Base-by-base conservation (phyloP, 30 jellyfish, hydroid and myxozoan species). In the Hydractinia echinata region DNA sequence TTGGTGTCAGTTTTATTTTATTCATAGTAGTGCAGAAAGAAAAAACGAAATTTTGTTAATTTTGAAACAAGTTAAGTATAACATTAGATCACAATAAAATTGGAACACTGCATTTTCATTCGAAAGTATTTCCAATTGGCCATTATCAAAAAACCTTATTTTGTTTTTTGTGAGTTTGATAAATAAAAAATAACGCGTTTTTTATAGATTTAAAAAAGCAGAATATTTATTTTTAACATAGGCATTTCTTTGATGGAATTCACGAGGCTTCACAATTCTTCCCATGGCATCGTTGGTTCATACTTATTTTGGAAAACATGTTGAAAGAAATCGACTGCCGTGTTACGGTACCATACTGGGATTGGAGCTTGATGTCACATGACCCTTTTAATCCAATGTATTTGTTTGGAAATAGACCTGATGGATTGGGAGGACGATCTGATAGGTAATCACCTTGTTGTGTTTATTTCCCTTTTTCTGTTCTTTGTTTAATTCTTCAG, bases 221-320 rank as follows among this genome's bases (percentile, higher is more conserved):
- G 10, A 64, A 44, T 64, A 7, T 64, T 2, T 13, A 6, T 64
- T 51, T 64, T 5, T 13, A 6, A 6, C 18, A 30, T 30, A 64
- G 74, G 16, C 74, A 64, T 13, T 64, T 64, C 39, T 64, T 64
- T 64, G 74, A 64, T 71, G 68, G 89, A 58, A 86, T 86, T 72
- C 96, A 89, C 84, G 78, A 83, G 6, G 68, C 61, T 18, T 56
- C 64, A 13, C 82, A 79, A 55, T 89, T 89, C 55, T 81, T 89
- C 10, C 96, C 96, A 21, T 89, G 96, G 96, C 96, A 89, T 81
- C 89, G 96, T 8, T 89, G 95, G 95, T 87, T 66, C 66, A 10
- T 81, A 14, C 74, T 73, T 55, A 66, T 8, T 30, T 80, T 87
- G 73, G 95, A 87, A 62, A 87, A 87, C 76, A 30, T 81, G 66